Conservation (phyloP, 1,140 invertebrate species). For the Halictus rubicundus region DNA sequence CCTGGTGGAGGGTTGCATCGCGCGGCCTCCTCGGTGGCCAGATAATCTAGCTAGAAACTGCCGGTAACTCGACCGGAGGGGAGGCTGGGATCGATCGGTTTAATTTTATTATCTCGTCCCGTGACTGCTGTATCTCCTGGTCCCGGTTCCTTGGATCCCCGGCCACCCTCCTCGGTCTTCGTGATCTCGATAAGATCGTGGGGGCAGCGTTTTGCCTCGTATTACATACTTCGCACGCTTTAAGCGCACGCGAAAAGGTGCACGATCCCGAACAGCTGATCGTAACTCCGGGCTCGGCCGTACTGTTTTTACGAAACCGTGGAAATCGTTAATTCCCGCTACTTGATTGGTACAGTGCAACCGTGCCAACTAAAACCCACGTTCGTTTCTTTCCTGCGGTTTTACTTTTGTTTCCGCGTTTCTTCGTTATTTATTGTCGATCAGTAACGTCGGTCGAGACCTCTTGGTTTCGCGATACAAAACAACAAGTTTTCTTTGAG, state of each 20-base stretch:
- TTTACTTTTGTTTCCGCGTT: no score
- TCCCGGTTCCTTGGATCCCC: neutral
- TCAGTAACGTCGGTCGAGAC: no score
- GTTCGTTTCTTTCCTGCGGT: no score
- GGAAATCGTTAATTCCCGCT: conserved; percentile 22
- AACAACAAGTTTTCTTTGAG: no score
- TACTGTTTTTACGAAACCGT: neutral
- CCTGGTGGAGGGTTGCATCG: no score
- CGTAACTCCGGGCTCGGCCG: neutral
- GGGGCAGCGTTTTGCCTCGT: neutral
- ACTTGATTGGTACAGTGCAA: conserved; percentile 2
- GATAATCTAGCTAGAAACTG: conserved; percentile 45
- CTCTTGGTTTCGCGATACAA: no score
- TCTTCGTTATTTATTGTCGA: no score
- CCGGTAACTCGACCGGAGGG: conserved; percentile 46
- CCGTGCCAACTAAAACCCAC: no score
- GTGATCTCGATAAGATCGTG: conserved; percentile 48
- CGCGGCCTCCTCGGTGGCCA: no score
- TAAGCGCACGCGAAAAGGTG: conserved; percentile 21
- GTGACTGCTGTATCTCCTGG: conserved; percentile 38
- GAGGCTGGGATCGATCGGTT: conserved; percentile 62
- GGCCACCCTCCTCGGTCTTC: neutral
- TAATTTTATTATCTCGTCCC: conserved; percentile 68
- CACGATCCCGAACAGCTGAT: neutral
- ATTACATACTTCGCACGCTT: conserved; percentile 8